Conservation (phyloP, 2,113 vertebrate species). For the Pluvialis apricaria region DNA sequence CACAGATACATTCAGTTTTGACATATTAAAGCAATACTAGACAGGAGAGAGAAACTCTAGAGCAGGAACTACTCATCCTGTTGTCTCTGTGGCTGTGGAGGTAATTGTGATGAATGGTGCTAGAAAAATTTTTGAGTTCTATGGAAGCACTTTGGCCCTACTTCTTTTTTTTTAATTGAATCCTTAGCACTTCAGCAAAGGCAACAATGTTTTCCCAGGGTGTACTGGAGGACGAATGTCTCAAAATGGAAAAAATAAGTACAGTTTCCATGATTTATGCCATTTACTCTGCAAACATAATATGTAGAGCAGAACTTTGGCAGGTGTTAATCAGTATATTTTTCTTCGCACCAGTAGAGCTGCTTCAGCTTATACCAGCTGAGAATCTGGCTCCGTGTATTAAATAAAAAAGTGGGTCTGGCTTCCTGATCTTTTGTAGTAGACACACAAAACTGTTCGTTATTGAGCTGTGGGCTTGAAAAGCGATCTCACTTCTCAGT, state of each 20-base stretch:
- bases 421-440: conserved; percentile 51
- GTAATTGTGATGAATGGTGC: not conserved
- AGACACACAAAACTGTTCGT: conserved; percentile 13
- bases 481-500: conserved; percentile 37
- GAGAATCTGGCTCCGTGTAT: conserved; percentile 23
- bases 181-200: conserved; percentile 15
- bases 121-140: not conserved
- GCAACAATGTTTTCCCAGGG: not conserved
- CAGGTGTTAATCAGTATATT: conserved; percentile 56
- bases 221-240: not conserved
- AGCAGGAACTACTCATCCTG: not conserved
- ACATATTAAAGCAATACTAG: not conserved
- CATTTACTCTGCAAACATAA: conserved; percentile 44
- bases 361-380: conserved; percentile 38
- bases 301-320: conserved; percentile 51
- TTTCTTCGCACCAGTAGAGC: conserved; percentile 27
- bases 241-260: conserved; percentile 40
- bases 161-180: not conserved
- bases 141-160: not conserved
- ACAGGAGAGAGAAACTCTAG: not conserved
- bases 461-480: conserved; percentile 39
- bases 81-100: not conserved
- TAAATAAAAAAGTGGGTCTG: conserved; percentile 22
- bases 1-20: not conserved
- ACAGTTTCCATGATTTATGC: conserved; percentile 43